A percentile compares a stretch with the other conserved stretches of the same genome.
Evolutionary conservation across 2,888 invertebrate species (phyloP).

Genomic region (Dynastes grantii): DNA sequence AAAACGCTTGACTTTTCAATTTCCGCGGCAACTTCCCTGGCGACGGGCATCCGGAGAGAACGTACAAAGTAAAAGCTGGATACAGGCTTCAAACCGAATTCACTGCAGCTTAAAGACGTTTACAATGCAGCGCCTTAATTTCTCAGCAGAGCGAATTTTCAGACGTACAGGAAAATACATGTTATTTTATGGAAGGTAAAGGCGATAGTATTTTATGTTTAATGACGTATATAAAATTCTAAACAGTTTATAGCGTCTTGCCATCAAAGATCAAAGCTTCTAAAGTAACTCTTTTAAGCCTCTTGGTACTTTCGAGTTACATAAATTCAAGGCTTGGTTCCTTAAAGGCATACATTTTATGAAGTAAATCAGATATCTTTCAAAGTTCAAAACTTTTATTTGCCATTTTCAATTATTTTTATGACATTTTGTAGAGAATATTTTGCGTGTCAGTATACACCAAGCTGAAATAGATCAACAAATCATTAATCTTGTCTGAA

Average conservation of each 20-base stretch:
- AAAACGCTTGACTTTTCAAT: slow-evolving; percentile 33
- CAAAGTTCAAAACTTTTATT: no score
- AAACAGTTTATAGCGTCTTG: not conserved
- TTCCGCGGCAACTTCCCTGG: slow-evolving; percentile 20
- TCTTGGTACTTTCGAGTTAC: no score
- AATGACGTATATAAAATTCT: slow-evolving; percentile 14
- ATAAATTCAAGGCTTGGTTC: no score
- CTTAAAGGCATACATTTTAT: no score
- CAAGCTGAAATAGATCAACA: no score
- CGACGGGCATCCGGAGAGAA: not conserved
- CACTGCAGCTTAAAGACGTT: slow-evolving; percentile 36
- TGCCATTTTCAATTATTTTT: no score
- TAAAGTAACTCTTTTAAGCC: no score
- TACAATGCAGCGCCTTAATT: slow-evolving; percentile 24
- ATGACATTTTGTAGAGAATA: no score
- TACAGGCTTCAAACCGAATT: slow-evolving; percentile 3
- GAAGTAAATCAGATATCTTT: no score
- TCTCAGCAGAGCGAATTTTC: slow-evolving; percentile 17
- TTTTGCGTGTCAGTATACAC: no score
- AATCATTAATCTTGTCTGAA: no score
- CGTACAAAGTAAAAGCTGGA: slow-evolving; percentile 20
- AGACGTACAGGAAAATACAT: not conserved
- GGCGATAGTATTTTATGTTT: slow-evolving; percentile 7
- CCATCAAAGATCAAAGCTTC: not conserved
- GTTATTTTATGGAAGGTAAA: not conserved